phyloP scores from a whole-genome alignment of 2,888 invertebrate species.

The Tinea trinotella region DNA sequence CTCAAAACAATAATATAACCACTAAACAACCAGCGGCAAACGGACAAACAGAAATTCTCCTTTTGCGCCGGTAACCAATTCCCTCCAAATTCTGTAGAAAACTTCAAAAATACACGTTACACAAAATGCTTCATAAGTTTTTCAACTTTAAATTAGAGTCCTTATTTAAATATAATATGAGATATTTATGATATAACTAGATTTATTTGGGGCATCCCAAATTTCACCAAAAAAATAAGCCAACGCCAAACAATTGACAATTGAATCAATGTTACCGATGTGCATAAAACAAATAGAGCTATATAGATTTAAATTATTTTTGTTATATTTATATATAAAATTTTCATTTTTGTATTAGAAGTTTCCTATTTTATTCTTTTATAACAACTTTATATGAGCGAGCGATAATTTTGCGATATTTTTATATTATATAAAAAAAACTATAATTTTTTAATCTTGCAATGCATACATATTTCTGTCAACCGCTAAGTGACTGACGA shows the following conservation, averaged over 20 bases:
- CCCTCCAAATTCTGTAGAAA: constrained; percentile 41
- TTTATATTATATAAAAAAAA: too few relatives aligned
- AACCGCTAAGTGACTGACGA: too few relatives aligned
- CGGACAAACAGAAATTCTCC: constrained; percentile 35
- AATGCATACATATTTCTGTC: too few relatives aligned
- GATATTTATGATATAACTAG: constrained; percentile 46
- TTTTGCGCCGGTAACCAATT: constrained; percentile 70
- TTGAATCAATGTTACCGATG: background rate
- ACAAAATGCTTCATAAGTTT: constrained; percentile 26
- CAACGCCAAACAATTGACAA: constrained; percentile 15
- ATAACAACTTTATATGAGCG: too few relatives aligned
- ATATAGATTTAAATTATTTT: too few relatives aligned
- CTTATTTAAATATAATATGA: constrained; percentile 33
- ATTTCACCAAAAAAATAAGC: constrained; percentile 25
- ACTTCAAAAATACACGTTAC: constrained; percentile 48
- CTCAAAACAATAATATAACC: background rate
- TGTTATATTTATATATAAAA: too few relatives aligned
- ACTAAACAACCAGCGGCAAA: constrained; percentile 20
- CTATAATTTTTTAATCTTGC: too few relatives aligned
- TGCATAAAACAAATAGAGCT: too few relatives aligned
- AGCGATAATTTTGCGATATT: too few relatives aligned
- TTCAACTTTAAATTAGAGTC: constrained; percentile 21
- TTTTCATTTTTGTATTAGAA: too few relatives aligned
- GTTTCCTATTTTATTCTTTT: too few relatives aligned
- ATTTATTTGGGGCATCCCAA: constrained; percentile 38